A percentile compares a stretch with the other conserved stretches of the same genome.
phyloP scores from a whole-genome alignment of 1,140 invertebrate genomes.

The Prorops nasuta region DNA sequence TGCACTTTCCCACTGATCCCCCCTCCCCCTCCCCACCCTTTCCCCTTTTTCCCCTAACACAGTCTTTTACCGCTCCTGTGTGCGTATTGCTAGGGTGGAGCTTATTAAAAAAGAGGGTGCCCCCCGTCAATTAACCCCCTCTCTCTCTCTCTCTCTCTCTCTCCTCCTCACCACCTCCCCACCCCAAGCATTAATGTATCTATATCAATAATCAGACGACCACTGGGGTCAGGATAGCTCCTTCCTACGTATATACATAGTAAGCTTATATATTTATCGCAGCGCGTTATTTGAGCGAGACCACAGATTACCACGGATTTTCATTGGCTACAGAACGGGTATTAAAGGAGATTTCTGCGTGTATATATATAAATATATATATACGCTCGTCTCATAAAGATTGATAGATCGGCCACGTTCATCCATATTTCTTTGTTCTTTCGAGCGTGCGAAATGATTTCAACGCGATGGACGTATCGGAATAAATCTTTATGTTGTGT shows the following conservation, averaged over 20 bases:
- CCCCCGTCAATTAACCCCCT: neutral
- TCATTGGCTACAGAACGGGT: slow-evolving; percentile 33
- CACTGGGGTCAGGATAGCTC: neutral
- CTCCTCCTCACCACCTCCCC: too few relatives aligned
- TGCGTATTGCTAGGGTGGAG: slow-evolving; percentile 6
- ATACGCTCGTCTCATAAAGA: slow-evolving; percentile 37
- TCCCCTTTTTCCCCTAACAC: slow-evolving; percentile 12
- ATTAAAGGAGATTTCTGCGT: slow-evolving; percentile 3
- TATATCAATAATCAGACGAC: too few relatives aligned
- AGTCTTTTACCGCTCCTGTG: slow-evolving; percentile 6
- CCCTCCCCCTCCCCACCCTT: neutral
- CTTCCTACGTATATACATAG: neutral
- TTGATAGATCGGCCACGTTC: slow-evolving; percentile 27
- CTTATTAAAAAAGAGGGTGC: slow-evolving; percentile 35
- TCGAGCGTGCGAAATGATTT: neutral
- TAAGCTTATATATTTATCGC: slow-evolving; percentile 33
- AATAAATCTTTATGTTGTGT: too few relatives aligned
- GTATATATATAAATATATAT: slow-evolving; percentile 2
- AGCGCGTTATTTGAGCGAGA: slow-evolving; percentile 17
- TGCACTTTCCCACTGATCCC: slow-evolving; percentile 20
- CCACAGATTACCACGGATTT: slow-evolving; percentile 40
- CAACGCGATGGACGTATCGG: neutral
- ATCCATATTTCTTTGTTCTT: neutral
- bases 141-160: too few relatives aligned
- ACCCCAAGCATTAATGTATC: neutral